phyloP scores from a whole-genome alignment of 2,797 vertebrate species.

The Acrossocheilus wenchowensis region DNA sequence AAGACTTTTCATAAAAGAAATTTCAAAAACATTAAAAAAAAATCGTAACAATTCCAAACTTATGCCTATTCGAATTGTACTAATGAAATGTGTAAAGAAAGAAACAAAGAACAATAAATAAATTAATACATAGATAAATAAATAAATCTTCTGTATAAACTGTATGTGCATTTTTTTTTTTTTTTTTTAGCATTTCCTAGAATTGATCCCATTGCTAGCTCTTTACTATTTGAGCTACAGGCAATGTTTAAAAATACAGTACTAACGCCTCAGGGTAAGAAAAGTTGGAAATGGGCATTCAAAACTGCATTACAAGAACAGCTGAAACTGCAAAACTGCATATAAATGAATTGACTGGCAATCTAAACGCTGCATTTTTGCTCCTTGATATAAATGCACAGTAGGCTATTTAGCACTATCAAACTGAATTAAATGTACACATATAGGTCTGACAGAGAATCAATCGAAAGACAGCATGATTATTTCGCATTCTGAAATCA shows the following conservation, averaged over 20 bases:
- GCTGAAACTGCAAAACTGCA: background rate
- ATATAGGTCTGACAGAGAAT: conserved; percentile 12
- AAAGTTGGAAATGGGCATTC: background rate
- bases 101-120: too few species aligned
- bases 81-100: too few species aligned
- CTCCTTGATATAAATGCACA: conserved; percentile 11
- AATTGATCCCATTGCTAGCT: background rate
- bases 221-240: background rate
- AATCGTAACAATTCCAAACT: background rate
- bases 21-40: background rate
- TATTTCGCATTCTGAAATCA: conserved; percentile 56
- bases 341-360: background rate
- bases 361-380: background rate
- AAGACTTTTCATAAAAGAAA: background rate
- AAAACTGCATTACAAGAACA: background rate
- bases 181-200: background rate
- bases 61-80: too few species aligned
- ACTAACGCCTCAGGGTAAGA: background rate
- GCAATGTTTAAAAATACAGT: background rate
- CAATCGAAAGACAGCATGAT: conserved; percentile 31
- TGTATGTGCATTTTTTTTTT: background rate
- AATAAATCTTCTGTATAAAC: too few species aligned
- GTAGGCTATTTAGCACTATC: conserved; percentile 1
- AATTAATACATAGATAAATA: too few species aligned
- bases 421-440: background rate